A percentile compares a stretch with the other conserved stretches of the same genome.
phyloP scores from a whole-genome alignment of 2,888 invertebrate genomes.

The Thysanoteuthis rhombus region DNA sequence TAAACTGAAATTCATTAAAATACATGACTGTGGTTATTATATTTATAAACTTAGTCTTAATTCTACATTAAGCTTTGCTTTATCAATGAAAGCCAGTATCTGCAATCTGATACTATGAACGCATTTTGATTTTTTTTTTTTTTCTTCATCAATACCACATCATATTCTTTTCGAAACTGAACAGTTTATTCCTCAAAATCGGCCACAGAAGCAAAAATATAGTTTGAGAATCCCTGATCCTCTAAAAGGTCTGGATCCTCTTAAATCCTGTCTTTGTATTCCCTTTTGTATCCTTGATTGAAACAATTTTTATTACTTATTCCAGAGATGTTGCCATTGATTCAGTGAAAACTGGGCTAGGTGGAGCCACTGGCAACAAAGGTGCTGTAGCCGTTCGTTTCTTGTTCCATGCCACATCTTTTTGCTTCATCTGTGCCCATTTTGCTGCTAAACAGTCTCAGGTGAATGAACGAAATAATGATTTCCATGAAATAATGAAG shows the following conservation, averaged over 20 bases:
- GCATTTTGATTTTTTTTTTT: too few relatives aligned
- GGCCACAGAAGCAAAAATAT: too few relatives aligned
- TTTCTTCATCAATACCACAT: too few relatives aligned
- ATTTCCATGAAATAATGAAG: conserved; percentile 93
- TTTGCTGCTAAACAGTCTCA: conserved; percentile 99
- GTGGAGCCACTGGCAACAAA: conserved; percentile 97
- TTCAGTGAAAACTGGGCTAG: conserved; percentile 96
- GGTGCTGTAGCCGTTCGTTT: conserved; percentile 93
- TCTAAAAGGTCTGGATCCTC: background rate
- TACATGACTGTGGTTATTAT: too few relatives aligned
- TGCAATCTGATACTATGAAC: too few relatives aligned
- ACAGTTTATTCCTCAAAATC: too few relatives aligned
- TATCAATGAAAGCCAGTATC: too few relatives aligned
- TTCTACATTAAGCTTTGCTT: too few relatives aligned
- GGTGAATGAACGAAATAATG: conserved; percentile 92
- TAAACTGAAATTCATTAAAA: too few relatives aligned
- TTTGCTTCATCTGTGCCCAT: conserved; percentile 98
- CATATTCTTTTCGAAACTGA: too few relatives aligned
- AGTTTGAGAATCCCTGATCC: too few relatives aligned
- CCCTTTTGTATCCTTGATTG: background rate
- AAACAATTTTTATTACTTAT: conserved; percentile 17
- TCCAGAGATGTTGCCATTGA: conserved; percentile 88
- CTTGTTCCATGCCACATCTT: conserved; percentile 88
- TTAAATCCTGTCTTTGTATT: background rate
- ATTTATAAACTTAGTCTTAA: too few relatives aligned